Base-by-base conservation (phyloP, 2,797 vertebrate genomes). In the Fundulus diaphanus region DNA sequence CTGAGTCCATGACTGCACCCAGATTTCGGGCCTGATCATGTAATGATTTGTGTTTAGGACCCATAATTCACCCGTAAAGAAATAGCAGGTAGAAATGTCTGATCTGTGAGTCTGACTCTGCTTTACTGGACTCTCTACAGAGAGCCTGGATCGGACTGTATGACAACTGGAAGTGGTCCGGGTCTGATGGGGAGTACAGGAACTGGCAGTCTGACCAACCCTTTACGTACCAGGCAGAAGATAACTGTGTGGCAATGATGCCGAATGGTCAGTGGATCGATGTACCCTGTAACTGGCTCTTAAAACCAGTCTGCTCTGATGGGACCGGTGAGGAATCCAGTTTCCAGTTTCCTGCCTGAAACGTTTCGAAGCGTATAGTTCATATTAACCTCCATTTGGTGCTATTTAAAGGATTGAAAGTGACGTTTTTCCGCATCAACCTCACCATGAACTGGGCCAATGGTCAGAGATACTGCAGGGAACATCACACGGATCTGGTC, bases 401-500 rank as follows among this genome's bases (percentile, higher is more conserved):
- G 9, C 8, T 5, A 11, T 51, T 68, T 8, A 59, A 72, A 44
- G 76, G 48, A 3, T 1, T 7, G 6, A 24, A 51, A 15, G 33
- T 33, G 2, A 42, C 27, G 27, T 77, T 71, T 37, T 11, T 66
- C 22, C 7, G 27, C 18, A 24, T 59, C 22, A 27, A 48, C 7
- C 37, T 27, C 1, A 2, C 0, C 27, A 68, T 68, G 76, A 72
- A 6, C 0, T 78, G 76, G 76, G 37, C 35, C 1, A 29, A 18
- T 0, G 70, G 61, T 54, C 61, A 0, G 69, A 33, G 3, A 27
- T 76, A 51, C 68, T 70, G 74, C 57, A 70, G 5, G 51, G 3
- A 49, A 35, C 57, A 20, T 18, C 29, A 76, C 57, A 70, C 59
- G 12, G 72, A 74, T 48, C 72, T 75, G 65, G 73, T 65, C 73